Evolutionary conservation across 1,140 invertebrate genomes (phyloP).

Genomic region (Lasaia peninsularis): DNA sequence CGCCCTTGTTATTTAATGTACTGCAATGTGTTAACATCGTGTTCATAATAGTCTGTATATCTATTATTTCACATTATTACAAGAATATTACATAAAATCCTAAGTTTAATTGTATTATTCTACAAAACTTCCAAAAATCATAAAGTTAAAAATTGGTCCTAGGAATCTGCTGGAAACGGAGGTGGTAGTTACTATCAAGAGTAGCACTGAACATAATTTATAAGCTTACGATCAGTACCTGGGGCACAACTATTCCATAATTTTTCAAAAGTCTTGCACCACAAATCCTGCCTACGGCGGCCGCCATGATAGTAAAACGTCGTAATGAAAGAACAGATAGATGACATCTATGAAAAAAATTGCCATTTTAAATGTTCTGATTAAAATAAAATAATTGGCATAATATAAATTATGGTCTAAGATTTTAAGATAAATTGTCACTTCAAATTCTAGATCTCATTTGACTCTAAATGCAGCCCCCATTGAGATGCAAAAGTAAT

Average conservation of each 20-base stretch:
- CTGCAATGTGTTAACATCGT: background rate
- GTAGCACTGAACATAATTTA: conserved; percentile 22
- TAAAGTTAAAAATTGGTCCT: conserved; percentile 5
- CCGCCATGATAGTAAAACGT: conserved; percentile 86
- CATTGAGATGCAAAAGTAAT: too few relatives aligned
- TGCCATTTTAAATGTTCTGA: conserved; percentile 36
- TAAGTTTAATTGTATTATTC: background rate
- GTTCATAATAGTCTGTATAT: background rate
- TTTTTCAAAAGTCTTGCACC: conserved; percentile 85
- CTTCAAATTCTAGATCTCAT: too few relatives aligned
- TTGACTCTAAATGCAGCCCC: too few relatives aligned
- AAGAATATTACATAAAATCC: background rate
- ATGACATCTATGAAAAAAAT: conserved; percentile 49
- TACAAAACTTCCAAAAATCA: background rate
- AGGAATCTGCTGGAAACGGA: background rate
- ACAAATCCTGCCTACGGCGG: conserved; percentile 88
- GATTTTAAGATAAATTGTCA: background rate
- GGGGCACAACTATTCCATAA: conserved; percentile 68
- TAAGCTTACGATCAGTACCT: conserved; percentile 55
- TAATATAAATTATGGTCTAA: too few relatives aligned
- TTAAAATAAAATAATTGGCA: background rate
- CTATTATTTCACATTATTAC: background rate
- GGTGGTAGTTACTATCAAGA: background rate
- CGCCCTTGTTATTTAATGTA: conserved; percentile 29
- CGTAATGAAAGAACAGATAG: conserved; percentile 54